Evolutionary conservation across 1,140 invertebrate genomes (phyloP), one percentile per base, ranked within the genome.

Genomic region (Meloidogyne hapla): DNA sequence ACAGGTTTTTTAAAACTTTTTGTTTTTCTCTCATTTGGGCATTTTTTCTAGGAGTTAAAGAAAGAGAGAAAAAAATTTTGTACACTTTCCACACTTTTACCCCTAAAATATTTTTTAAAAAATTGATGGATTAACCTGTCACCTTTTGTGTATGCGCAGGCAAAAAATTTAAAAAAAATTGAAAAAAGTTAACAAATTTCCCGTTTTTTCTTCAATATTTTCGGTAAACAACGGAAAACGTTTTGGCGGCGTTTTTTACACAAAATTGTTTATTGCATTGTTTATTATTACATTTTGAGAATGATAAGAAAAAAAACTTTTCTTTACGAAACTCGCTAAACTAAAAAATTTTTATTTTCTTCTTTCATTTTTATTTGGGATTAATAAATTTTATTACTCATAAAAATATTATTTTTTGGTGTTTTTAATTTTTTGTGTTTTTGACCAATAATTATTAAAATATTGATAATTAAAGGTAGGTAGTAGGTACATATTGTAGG

Each of bases 91-190:
- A 56, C 6, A 56, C n/a, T 56, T 56, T 56, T 4, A 4, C 33
- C 33, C 33, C 13, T 12, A 42, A 48, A 48, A 18, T 48, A 2
- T 48, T 18, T 56, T 8, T 56, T 6, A 21, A 56, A n/a, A 45
- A 56, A 56, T 56, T 56, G 48, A 56, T 56, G 48, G 48, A 56
- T 56, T 56, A 56, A 56, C 48, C 42, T 21, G 48, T 56, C 48
- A 56, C 8, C n/a, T 9, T 42, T 42, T 42, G 9, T 42, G 40
- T 42, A 38, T 56, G 48, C 18, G 48, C 48, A 56, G n/a, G 48
- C 18, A 56, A 56, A 56, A 56, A n/a, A 0, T 56, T 4, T n/a
- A n/a, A n/a, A n/a, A n/a, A n/a, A n/a, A n/a, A n/a, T 6, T n/a
- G 3, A 56, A 48, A 48, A 18, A 48, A 18, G 13, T 48, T 48